These are phyloP conservation scores for Coleophora deauratella DNA, from an alignment of 2,888 invertebrate species.

Conservation along the genomic window DNA sequence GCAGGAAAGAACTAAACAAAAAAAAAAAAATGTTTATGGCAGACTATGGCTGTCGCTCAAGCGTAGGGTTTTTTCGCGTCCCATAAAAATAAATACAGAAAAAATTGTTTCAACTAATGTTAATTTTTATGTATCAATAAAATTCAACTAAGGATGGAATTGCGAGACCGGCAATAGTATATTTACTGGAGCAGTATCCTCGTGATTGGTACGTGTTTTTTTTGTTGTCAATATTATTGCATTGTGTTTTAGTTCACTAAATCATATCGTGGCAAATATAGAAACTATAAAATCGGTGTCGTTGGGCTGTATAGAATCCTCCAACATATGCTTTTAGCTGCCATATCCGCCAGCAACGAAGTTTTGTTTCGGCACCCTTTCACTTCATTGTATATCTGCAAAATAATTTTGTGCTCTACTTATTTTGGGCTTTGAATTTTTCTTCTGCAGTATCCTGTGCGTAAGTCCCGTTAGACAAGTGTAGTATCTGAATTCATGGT, in stretches of 20 bases:
- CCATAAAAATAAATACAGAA: constrained; percentile 5
- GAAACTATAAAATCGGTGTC: too few species aligned
- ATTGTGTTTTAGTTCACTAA: too few species aligned
- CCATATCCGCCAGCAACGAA: constrained; percentile 20
- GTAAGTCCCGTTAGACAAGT: not conserved
- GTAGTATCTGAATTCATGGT: not conserved
- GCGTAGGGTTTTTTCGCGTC: constrained; percentile 34
- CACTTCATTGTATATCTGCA: constrained; percentile 56
- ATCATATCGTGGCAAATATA: too few species aligned
- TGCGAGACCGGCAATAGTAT: constrained; percentile 44
- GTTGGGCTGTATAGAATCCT: too few species aligned
- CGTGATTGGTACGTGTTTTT: constrained; percentile 48
- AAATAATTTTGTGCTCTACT: constrained; percentile 69
- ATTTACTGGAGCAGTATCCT: constrained; percentile 34
- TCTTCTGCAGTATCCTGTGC: constrained; percentile 7
- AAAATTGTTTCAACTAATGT: constrained; percentile 20
- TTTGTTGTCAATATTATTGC: constrained; percentile 16
- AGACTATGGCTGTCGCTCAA: constrained; percentile 52
- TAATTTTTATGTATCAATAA: constrained; percentile 36
- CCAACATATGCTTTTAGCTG: not conserved
- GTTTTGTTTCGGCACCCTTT: constrained; percentile 52
- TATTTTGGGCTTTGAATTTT: constrained; percentile 40
- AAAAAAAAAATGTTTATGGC: constrained; percentile 34
- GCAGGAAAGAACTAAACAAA: too few species aligned
- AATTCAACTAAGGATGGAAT: constrained; percentile 44